Evolutionary conservation across 1,140 invertebrate genomes (phyloP).

Genomic region (Apolygus lucorum): DNA sequence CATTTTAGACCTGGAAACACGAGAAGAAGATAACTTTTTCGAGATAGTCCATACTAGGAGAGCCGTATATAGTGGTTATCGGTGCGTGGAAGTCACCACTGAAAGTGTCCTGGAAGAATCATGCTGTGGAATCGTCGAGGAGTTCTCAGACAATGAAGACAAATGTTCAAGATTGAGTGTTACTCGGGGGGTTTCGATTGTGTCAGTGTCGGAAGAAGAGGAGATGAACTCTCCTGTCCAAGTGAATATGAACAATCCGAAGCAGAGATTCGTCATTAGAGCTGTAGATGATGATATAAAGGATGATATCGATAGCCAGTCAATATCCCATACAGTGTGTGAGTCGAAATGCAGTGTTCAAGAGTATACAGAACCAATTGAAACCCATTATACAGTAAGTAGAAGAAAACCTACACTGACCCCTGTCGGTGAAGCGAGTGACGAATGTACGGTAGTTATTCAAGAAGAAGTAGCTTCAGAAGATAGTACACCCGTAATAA

Average conservation of each 20-base stretch:
- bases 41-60: not conserved
- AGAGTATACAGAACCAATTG: not conserved
- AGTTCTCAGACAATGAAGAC: constrained; percentile 33
- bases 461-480: not conserved
- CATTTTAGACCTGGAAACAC: constrained; percentile 14
- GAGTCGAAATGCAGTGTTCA: too few relatives aligned
- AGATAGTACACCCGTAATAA: too few relatives aligned
- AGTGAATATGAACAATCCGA: not conserved
- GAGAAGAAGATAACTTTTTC: constrained; percentile 14
- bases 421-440: not conserved
- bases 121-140: constrained; percentile 42
- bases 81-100: constrained; percentile 45
- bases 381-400: not conserved
- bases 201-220: constrained; percentile 55
- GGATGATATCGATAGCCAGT: too few relatives aligned
- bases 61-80: constrained; percentile 19
- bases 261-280: not conserved
- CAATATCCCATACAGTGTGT: too few relatives aligned
- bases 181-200: constrained; percentile 51
- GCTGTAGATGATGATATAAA: not conserved
- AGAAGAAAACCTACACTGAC: not conserved
- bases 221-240: constrained; percentile 24
- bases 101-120: constrained; percentile 34
- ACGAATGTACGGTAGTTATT: not conserved
- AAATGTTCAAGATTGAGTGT: constrained; percentile 36